phyloP scores from a whole-genome alignment of 1,140 invertebrate species.

The Bombus sibiricus region DNA sequence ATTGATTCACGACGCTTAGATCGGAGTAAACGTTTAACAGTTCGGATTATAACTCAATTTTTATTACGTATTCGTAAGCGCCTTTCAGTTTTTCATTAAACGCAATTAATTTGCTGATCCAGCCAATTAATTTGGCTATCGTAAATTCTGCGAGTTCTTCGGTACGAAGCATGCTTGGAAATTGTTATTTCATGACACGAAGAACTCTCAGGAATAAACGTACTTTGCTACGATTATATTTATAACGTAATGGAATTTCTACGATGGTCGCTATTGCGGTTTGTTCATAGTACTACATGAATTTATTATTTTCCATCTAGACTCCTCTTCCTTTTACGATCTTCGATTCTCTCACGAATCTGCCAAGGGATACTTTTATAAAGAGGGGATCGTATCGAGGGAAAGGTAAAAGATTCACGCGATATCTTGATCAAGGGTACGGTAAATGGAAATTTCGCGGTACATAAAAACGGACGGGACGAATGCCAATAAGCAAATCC shows the following conservation, averaged over 20 bases:
- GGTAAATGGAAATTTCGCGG: slow-evolving; percentile 8
- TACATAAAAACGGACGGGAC: too few relatives aligned
- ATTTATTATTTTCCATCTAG: too few relatives aligned
- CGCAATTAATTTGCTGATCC: too few relatives aligned
- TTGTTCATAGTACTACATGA: too few relatives aligned
- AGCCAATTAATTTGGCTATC: too few relatives aligned
- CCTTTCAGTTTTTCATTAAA: neutral
- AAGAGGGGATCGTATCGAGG: too few relatives aligned
- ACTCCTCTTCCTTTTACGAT: too few relatives aligned
- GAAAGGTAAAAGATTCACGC: neutral
- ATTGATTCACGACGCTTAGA: neutral
- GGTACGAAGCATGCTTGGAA: too few relatives aligned
- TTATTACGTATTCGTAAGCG: neutral
- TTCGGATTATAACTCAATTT: neutral
- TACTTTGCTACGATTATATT: neutral
- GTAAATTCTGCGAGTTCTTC: neutral
- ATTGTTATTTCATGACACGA: neutral
- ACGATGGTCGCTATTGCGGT: too few relatives aligned
- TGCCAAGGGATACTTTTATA: too few relatives aligned
- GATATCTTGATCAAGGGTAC: neutral
- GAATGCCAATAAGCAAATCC: slow-evolving; percentile 4
- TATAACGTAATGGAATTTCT: neutral
- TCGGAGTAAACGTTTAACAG: neutral
- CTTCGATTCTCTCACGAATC: too few relatives aligned
- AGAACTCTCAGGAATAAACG: neutral